Evolutionary conservation across 1,140 invertebrate genomes (phyloP).

Genomic region (Paralvinella palmiformis): DNA sequence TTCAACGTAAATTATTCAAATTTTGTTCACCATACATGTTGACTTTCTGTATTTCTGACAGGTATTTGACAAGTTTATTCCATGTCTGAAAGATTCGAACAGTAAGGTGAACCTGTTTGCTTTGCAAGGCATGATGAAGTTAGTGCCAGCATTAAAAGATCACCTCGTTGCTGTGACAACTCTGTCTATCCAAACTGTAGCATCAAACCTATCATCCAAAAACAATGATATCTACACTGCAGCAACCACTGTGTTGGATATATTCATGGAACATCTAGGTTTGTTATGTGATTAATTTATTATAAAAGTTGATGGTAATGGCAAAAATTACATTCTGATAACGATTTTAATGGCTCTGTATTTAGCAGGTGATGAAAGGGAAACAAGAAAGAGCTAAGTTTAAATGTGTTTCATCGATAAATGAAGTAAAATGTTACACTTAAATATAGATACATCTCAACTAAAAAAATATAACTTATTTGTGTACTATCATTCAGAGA

Average conservation of each 20-base stretch:
- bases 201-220: constrained; percentile 47
- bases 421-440: neutral
- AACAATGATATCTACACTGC: constrained; percentile 44
- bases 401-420: neutral
- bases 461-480: neutral
- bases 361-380: neutral
- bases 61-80: constrained; percentile 50
- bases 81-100: constrained; percentile 45
- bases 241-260: constrained; percentile 40
- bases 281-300: constrained; percentile 12
- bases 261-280: constrained; percentile 44
- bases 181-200: constrained; percentile 37
- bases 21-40: too few relatives aligned
- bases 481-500: neutral
- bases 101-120: constrained; percentile 49
- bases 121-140: constrained; percentile 41
- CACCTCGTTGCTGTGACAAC: constrained; percentile 35
- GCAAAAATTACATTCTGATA: neutral
- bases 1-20: too few relatives aligned
- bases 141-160: constrained; percentile 37
- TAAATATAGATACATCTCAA: neutral
- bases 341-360: neutral
- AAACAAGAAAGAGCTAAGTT: neutral
- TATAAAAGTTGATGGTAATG: too few relatives aligned
- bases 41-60: constrained; percentile 27